Percentiles rank a stretch among this genome's conserved stretches.
Evolutionary conservation across 2,888 invertebrate genomes (phyloP).

Genomic region (Diarsia rubi): DNA sequence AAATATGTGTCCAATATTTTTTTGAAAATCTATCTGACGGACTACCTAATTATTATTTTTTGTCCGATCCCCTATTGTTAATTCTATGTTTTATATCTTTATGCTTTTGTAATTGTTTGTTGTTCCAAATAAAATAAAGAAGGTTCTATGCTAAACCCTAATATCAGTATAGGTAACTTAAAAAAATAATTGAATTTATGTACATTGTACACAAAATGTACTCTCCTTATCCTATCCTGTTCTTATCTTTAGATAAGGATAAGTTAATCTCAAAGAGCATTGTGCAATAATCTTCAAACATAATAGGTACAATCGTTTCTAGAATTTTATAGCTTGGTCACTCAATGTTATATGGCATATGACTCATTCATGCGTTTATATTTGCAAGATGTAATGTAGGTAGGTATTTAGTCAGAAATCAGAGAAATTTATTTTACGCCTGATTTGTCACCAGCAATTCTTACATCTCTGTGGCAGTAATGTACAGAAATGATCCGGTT

Average conservation of each 20-base stretch:
- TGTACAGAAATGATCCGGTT: background rate
- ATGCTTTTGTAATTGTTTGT: too few relatives aligned
- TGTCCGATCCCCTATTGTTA: too few relatives aligned
- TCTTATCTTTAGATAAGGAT: conserved; percentile 35
- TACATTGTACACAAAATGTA: conserved; percentile 15
- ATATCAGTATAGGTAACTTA: background rate
- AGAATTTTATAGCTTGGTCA: conserved; percentile 13
- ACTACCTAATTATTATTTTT: too few relatives aligned
- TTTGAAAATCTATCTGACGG: too few relatives aligned
- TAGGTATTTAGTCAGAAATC: background rate
- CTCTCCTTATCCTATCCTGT: background rate
- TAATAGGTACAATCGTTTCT: conserved; percentile 23
- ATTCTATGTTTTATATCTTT: too few relatives aligned
- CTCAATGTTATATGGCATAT: background rate
- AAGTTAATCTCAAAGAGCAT: conserved; percentile 16
- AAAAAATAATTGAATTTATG: background rate
- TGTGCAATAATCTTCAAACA: conserved; percentile 19
- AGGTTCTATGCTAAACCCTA: too few relatives aligned
- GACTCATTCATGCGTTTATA: conserved; percentile 2
- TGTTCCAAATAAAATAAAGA: too few relatives aligned
- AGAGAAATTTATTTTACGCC: conserved; percentile 15
- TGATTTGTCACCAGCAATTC: conserved; percentile 1
- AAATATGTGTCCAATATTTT: too few relatives aligned
- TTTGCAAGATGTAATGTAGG: conserved; percentile 16
- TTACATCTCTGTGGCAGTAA: background rate